Conservation (phyloP, 2,797 vertebrate genomes). For the Megalops cyprinoides region DNA sequence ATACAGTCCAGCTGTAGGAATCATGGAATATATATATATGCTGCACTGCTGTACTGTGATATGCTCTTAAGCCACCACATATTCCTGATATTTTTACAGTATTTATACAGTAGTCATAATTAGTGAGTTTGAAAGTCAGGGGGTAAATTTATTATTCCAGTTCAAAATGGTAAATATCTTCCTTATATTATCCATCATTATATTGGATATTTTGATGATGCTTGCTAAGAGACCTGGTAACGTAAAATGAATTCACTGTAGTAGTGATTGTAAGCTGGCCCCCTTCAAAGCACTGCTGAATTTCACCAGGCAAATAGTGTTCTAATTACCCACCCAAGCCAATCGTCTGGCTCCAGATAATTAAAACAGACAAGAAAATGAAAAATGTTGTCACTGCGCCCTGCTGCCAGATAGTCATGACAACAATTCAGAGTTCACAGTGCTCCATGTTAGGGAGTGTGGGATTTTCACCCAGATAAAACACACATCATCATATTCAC, state of each 20-base stretch:
- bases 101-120: no score
- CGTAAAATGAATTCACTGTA: constrained; percentile 4
- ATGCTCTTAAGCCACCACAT: no score
- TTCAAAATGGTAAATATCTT: neutral
- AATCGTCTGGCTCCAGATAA: constrained; percentile 17
- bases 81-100: no score
- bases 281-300: neutral
- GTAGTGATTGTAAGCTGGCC: neutral
- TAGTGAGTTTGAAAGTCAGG: no score
- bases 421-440: neutral
- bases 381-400: neutral
- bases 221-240: neutral
- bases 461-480: neutral
- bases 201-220: neutral
- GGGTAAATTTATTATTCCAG: no score
- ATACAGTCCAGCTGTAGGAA: no score
- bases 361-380: constrained; percentile 27
- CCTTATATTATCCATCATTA: neutral
- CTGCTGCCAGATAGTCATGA: constrained; percentile 13
- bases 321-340: constrained; percentile 8
- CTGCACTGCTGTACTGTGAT: no score
- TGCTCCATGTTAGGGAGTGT: neutral
- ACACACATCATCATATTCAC: neutral
- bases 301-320: constrained; percentile 15
- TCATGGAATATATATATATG: no score